These are phyloP conservation scores for Paracyclopina nana DNA, from an alignment of 1,140 invertebrate genomes.

Conservation along the genomic window DNA sequence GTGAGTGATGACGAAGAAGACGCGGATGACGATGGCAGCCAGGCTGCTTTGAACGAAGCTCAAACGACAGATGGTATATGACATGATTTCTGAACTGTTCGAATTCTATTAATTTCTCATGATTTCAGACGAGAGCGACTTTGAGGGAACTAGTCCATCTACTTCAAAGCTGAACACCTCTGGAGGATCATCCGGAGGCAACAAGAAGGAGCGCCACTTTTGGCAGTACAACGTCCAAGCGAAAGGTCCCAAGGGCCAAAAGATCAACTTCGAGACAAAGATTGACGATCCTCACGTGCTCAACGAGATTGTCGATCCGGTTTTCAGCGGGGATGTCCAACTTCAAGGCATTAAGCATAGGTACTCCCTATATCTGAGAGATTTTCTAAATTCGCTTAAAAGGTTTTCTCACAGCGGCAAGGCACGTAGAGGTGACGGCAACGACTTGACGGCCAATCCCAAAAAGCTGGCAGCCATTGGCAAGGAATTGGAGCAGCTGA, in stretches of 20 bases:
- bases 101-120: too few species aligned
- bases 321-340: slow-evolving; percentile 71
- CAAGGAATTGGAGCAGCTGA: slow-evolving; percentile 76
- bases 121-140: too few species aligned
- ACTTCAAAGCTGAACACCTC: too few species aligned
- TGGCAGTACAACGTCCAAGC: slow-evolving; percentile 99
- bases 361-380: slow-evolving; percentile 25
- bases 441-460: slow-evolving; percentile 87
- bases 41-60: too few species aligned
- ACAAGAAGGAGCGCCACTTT: slow-evolving; percentile 68
- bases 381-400: not conserved
- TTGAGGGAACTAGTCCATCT: too few species aligned
- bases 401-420: slow-evolving; percentile 46
- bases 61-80: too few species aligned
- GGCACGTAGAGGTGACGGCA: slow-evolving; percentile 87
- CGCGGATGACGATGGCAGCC: not conserved
- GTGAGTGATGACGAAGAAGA: slow-evolving; percentile 8
- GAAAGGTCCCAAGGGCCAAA: slow-evolving; percentile 85
- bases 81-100: too few species aligned
- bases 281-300: slow-evolving; percentile 78
- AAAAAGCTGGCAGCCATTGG: slow-evolving; percentile 73
- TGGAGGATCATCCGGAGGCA: too few species aligned
- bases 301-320: slow-evolving; percentile 70
- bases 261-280: slow-evolving; percentile 55
- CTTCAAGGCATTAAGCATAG: slow-evolving; percentile 73